Conservation (phyloP, 2,888 invertebrate genomes). For the Clanis bilineata region DNA sequence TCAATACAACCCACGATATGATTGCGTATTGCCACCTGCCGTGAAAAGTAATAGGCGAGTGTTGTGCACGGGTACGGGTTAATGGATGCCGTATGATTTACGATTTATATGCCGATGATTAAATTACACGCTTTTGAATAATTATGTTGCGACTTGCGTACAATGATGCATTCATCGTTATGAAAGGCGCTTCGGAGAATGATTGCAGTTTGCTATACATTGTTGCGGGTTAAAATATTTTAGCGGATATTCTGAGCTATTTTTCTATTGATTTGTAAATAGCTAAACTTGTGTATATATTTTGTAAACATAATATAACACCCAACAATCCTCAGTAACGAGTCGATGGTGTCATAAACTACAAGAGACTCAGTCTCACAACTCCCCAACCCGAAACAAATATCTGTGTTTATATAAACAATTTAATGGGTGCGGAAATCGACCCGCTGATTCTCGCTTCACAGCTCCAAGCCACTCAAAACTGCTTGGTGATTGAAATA, state of each 20-base stretch:
- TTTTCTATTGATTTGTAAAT: not conserved
- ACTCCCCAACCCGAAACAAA: too few species aligned
- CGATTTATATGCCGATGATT: constrained; percentile 10
- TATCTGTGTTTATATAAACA: too few species aligned
- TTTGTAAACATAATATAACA: not conserved
- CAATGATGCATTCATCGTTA: constrained; percentile 7
- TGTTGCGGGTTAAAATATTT: not conserved
- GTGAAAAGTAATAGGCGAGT: constrained; percentile 15
- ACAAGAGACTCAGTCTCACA: too few species aligned
- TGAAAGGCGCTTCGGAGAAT: constrained; percentile 5
- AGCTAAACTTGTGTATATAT: not conserved
- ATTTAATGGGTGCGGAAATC: too few species aligned
- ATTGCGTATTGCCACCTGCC: constrained; percentile 16
- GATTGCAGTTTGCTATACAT: not conserved
- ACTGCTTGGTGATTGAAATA: not conserved
- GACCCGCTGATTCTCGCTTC: too few species aligned
- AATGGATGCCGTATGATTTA: constrained; percentile 4
- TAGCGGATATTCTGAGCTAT: not conserved
- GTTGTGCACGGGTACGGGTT: constrained; percentile 11
- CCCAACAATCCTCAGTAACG: too few species aligned
- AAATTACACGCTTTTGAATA: constrained; percentile 13
- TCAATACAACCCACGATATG: not conserved
- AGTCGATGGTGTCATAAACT: too few species aligned
- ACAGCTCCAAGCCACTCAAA: too few species aligned
- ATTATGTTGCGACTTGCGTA: not conserved